Base-by-base conservation (phyloP, 1,140 invertebrate species). In the Danaus plexippus region DNA sequence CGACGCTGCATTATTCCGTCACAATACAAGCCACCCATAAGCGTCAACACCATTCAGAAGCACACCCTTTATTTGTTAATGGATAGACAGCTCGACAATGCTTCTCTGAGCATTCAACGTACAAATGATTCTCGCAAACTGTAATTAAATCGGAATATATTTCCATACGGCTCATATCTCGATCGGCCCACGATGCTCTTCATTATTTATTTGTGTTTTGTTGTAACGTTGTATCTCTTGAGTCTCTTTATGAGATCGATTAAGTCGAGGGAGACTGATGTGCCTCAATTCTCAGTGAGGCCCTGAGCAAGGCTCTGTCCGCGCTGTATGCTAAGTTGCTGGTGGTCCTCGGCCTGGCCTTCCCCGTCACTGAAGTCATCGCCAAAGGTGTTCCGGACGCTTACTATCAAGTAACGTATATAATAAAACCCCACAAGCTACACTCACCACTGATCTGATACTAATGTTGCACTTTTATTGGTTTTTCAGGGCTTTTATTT, bases 291-390 rank as follows among this genome's bases (percentile, higher is more conserved):
- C 80, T 50, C 64, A 89, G 88, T 59, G 89, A 90, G 69, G 87
- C 88, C 11, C 62, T 90, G 11, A 88, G 87, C 46, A 89, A 85
- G 59, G 87, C 88, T 43, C 75, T 95, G 52, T 94, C 93, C 65
- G 93, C 92, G 1, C 82, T 95, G 2, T 96, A 95, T 83, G 92
- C 91, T 5, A 94, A 95, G 74, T 81, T 95, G 6, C 73, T 96
- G 46, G 92, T 95, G 18, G 92, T 95, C 9, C 88, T 95, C 64
- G 94, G 94, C 0, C 89, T 94, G 51, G 91, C 91, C 11, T 91
- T 92, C 65, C 91, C 92, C 7, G 89, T 92, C 45, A 92, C 91
- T 11, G 92, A 92, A 74, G 92, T 92, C 57, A 91, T 93, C 57
- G 91, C 91, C 45, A 88, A 89, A 53, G 88, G 89, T 67, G 91